Evolutionary conservation across 2,888 invertebrate genomes (phyloP).

Genomic region (Athalia cordata): DNA sequence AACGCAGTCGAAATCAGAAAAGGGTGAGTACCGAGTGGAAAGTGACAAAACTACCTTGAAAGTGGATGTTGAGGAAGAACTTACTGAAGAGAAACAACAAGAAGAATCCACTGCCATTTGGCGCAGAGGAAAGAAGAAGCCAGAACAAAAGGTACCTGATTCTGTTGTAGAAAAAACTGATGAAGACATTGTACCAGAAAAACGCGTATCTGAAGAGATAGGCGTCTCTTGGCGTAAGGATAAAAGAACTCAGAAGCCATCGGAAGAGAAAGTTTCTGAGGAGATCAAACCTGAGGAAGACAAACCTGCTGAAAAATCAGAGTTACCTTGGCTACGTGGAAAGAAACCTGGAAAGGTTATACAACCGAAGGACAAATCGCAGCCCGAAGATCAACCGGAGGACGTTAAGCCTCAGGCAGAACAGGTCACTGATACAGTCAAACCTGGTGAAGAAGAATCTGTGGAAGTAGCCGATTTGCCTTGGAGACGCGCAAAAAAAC

Average conservation of each 20-base stretch:
- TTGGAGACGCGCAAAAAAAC: constrained; percentile 62
- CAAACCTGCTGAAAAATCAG: constrained; percentile 56
- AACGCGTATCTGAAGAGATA: constrained; percentile 57
- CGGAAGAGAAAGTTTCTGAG: constrained; percentile 20
- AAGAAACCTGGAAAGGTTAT: constrained; percentile 72
- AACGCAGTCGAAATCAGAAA: constrained; percentile 26
- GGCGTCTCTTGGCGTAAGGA: constrained; percentile 62
- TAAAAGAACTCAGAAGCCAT: constrained; percentile 54
- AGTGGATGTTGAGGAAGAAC: constrained; percentile 53
- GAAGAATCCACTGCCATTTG: constrained; percentile 56
- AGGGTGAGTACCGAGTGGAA: constrained; percentile 55
- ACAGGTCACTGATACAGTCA: constrained; percentile 52
- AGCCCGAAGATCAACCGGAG: constrained; percentile 37
- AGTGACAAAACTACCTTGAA: constrained; percentile 57
- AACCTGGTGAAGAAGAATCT: constrained; percentile 58
- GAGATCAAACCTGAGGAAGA: constrained; percentile 34
- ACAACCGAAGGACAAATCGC: constrained; percentile 67
- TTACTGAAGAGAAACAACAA: constrained; percentile 49
- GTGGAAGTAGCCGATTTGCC: constrained; percentile 58
- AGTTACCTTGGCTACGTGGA: constrained; percentile 47
- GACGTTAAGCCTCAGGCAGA: constrained; percentile 45
- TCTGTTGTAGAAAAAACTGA: constrained; percentile 49
- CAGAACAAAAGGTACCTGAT: constrained; percentile 53
- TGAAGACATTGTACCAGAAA: constrained; percentile 44
- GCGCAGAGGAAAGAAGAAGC: constrained; percentile 55